Base-by-base conservation (phyloP, 2,888 invertebrate genomes). In the Epinotia demarniana region DNA sequence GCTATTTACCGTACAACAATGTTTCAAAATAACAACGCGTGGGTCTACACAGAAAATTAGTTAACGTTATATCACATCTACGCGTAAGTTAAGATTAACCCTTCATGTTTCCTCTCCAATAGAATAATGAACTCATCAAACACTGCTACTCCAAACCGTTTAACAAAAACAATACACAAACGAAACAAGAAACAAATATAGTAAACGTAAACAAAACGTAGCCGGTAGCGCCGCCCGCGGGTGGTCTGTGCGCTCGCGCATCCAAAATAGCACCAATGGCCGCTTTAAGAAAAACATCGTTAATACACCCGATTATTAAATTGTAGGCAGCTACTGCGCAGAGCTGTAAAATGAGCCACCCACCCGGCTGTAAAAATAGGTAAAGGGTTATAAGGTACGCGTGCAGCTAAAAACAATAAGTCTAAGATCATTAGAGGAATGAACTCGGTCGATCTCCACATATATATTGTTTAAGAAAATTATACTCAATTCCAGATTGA, bases 211-310 rank as follows among this genome's bases (percentile, higher is more conserved):
- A 81, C 81, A 82, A 69, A 72, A 72, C 70, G 71, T 72, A 77
- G 75, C 74, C 81, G 79, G 81, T 85, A 88, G 88, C 89, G 87
- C 87, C 86, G 77, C 80, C 80, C 85, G 84, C 87, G 91, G 93
- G 93, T 93, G 93, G 93, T 92, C 93, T 76, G 78, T 82, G 87
- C 89, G 87, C 86, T 74, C 79, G 83, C 86, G 85, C 86, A 86
- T 87, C 92, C 84, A 81, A 92, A 93, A 93, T 93, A 93, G 87
- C 88, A 81, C 80, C 85, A 82, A 86, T 85, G 82, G 84, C 86
- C 84, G 88, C 86, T 87, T 87, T 88, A 92, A 90, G 92, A 91
- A 93, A 92, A 93, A 92, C 93, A 91, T 91, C 89, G 91, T 93
- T 92, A 90, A 92, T 89, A 88, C 80, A 80, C 80, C 84, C 81